phyloP scores from a whole-genome alignment of 2,113 vertebrate species.

The Sardina pilchardus region DNA sequence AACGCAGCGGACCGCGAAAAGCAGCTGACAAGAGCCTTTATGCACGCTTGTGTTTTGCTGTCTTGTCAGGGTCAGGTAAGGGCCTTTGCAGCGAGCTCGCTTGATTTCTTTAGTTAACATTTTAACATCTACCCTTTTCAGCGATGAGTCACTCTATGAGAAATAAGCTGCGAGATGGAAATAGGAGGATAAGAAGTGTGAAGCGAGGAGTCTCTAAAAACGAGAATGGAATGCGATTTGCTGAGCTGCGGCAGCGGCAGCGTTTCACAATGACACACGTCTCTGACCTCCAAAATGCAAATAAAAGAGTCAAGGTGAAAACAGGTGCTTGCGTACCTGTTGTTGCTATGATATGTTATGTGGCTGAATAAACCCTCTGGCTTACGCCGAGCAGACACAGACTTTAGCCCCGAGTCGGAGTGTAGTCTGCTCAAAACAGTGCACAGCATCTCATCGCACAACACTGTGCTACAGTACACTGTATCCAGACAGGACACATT shows the following conservation, averaged over 20 bases:
- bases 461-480: too few relatives aligned
- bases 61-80: not conserved
- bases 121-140: not conserved
- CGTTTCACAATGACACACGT: not conserved
- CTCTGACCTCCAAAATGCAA: too few relatives aligned
- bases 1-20: not conserved
- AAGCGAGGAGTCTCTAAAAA: not conserved
- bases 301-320: too few relatives aligned
- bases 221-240: not conserved
- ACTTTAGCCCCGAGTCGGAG: too few relatives aligned
- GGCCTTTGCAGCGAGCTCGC: not conserved
- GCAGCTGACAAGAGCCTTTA: slow-evolving; percentile 16
- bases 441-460: too few relatives aligned
- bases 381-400: too few relatives aligned
- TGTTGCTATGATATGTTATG: too few relatives aligned
- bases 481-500: too few relatives aligned
- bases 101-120: not conserved
- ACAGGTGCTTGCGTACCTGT: too few relatives aligned
- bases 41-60: not conserved
- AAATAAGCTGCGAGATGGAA: not conserved
- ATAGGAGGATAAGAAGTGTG: not conserved
- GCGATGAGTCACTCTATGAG: not conserved
- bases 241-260: not conserved
- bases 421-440: too few relatives aligned
- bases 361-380: too few relatives aligned